Evolutionary conservation across 2,888 invertebrate species (phyloP).

Genomic region (Rhagium mordax): DNA sequence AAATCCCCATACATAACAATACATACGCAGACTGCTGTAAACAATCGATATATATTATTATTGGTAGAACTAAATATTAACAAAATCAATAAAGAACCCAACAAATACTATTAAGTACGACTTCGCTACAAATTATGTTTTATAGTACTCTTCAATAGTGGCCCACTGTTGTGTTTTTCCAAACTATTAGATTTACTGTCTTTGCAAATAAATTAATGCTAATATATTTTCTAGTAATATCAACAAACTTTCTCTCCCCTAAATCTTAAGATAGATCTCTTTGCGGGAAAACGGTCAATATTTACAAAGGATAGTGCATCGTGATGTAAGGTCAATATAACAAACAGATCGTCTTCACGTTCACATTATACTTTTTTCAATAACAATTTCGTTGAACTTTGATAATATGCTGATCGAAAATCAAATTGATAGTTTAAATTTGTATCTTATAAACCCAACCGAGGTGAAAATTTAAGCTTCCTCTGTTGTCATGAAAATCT

Average conservation of each 20-base stretch:
- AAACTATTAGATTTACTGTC: conserved; percentile 31
- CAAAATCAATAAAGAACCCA: too few relatives aligned
- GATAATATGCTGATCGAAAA: too few relatives aligned
- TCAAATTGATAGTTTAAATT: too few relatives aligned
- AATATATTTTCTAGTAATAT: conserved; percentile 30
- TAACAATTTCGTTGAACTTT: neutral
- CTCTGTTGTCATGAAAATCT: too few relatives aligned
- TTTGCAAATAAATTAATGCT: conserved; percentile 37
- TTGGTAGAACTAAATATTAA: too few relatives aligned
- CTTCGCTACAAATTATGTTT: too few relatives aligned
- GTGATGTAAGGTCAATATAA: conserved; percentile 23
- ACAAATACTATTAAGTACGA: too few relatives aligned
- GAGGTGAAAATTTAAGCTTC: too few relatives aligned
- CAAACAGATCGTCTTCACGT: neutral
- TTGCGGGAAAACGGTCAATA: conserved; percentile 34
- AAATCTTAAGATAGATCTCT: conserved; percentile 29
- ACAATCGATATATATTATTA: too few relatives aligned
- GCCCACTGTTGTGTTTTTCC: neutral
- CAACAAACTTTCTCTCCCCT: conserved; percentile 34
- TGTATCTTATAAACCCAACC: too few relatives aligned
- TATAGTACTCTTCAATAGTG: neutral
- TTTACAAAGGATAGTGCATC: conserved; percentile 32
- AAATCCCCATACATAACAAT: too few relatives aligned
- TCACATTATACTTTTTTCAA: conserved; percentile 7
- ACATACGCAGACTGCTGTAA: too few relatives aligned